These are phyloP conservation scores for Eulacestoma nigropectus DNA, from an alignment of 2,113 vertebrate genomes.

Conservation along the genomic window DNA sequence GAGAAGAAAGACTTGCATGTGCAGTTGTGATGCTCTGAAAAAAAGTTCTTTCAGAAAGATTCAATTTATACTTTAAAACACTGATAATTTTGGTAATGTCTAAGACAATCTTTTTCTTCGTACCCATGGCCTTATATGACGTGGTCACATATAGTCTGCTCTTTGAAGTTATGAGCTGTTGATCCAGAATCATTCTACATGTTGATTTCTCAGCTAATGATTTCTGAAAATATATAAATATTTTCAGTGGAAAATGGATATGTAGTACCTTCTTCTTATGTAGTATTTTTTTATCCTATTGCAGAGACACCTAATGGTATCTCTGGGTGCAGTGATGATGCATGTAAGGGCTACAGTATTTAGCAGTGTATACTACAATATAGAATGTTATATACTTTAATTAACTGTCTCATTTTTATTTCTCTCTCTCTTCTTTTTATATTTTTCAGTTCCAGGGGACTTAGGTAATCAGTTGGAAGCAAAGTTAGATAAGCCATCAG, in stretches of 20 bases:
- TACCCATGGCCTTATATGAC: background rate
- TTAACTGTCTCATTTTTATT: background rate
- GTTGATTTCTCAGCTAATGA: background rate
- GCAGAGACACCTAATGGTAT: background rate
- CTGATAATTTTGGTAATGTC: background rate
- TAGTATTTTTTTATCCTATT: background rate
- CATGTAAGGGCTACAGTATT: background rate
- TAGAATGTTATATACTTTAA: background rate
- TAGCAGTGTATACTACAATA: background rate
- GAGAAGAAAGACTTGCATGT: background rate
- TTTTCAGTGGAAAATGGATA: background rate
- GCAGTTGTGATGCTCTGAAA: background rate
- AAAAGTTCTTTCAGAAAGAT: background rate
- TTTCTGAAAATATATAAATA: background rate
- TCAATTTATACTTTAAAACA: background rate
- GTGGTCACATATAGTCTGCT: background rate
- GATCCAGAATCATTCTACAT: background rate
- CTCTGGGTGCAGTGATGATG: background rate
- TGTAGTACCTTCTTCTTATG: background rate
- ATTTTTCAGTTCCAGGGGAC: constrained; percentile 87
- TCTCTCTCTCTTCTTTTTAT: background rate
- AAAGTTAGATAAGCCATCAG: constrained; percentile 90
- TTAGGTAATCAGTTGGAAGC: constrained; percentile 97
- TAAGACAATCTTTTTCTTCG: background rate
- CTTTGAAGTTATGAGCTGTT: background rate